These are phyloP conservation scores for Amphibalanus amphitrite DNA, from an alignment of 1,140 invertebrate genomes.

Conservation along the genomic window DNA sequence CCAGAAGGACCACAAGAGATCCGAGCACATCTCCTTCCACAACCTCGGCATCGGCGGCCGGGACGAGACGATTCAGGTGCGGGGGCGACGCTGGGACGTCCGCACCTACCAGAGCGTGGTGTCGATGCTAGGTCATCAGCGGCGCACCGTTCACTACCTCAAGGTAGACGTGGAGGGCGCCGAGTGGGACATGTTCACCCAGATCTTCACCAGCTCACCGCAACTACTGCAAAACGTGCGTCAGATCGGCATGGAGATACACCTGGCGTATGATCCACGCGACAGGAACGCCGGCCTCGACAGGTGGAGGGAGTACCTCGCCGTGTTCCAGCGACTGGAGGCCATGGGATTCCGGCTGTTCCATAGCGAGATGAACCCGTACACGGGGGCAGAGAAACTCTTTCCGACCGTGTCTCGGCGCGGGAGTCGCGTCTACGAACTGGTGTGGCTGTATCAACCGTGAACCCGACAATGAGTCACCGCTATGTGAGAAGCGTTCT, in stretches of 20 bases:
- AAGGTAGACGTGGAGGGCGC: conserved; percentile 14
- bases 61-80: neutral
- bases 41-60: neutral
- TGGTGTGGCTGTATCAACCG: too few relatives aligned
- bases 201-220: conserved; percentile 8
- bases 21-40: neutral
- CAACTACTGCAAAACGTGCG: conserved; percentile 4
- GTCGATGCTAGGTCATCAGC: neutral
- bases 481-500: too few relatives aligned
- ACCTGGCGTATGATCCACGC: too few relatives aligned
- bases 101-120: neutral
- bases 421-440: too few relatives aligned
- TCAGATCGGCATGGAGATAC: conserved; percentile 12
- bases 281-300: neutral
- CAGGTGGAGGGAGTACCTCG: neutral
- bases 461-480: too few relatives aligned
- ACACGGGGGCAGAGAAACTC: too few relatives aligned
- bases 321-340: neutral
- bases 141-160: too few relatives aligned
- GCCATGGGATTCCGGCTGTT: neutral
- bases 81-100: neutral
- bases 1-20: neutral
- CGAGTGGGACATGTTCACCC: conserved; percentile 9
- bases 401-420: too few relatives aligned
- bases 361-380: neutral